phyloP scores from a whole-genome alignment of 2,113 vertebrate genomes.

The Octodon degus region DNA sequence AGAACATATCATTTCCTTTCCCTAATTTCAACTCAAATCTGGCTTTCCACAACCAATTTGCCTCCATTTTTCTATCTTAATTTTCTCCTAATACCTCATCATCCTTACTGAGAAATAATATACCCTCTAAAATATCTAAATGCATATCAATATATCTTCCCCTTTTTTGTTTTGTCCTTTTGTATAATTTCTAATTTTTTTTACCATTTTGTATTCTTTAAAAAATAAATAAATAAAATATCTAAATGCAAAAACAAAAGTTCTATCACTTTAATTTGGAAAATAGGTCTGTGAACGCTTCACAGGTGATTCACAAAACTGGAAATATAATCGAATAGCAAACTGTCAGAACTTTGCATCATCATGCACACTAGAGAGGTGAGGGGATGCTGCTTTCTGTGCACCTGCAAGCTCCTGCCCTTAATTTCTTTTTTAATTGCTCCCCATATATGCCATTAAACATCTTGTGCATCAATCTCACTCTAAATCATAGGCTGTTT shows the following conservation, averaged over 20 bases:
- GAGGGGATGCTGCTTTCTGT: neutral
- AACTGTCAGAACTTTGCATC: neutral
- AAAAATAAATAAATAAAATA: neutral
- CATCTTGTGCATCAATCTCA: neutral
- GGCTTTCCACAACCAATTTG: neutral
- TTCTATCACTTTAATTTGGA: neutral
- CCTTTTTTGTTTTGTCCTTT: too few relatives aligned
- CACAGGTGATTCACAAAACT: neutral
- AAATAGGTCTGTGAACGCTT: neutral
- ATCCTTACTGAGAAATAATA: slow-evolving; percentile 6
- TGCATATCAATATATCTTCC: too few relatives aligned
- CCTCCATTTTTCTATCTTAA: neutral
- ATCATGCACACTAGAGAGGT: fast-evolving
- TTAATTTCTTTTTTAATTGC: neutral
- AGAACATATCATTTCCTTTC: neutral
- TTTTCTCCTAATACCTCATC: neutral
- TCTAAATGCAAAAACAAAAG: neutral
- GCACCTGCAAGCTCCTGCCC: neutral
- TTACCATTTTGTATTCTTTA: too few relatives aligned
- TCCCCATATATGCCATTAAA: neutral
- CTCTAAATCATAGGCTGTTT: neutral
- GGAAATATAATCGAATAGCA: neutral
- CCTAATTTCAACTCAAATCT: neutral
- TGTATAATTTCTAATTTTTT: too few relatives aligned
- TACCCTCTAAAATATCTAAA: neutral